These are phyloP conservation scores for Nomada ruficornis DNA, from an alignment of 2,888 invertebrate genomes.

Conservation along the genomic window DNA sequence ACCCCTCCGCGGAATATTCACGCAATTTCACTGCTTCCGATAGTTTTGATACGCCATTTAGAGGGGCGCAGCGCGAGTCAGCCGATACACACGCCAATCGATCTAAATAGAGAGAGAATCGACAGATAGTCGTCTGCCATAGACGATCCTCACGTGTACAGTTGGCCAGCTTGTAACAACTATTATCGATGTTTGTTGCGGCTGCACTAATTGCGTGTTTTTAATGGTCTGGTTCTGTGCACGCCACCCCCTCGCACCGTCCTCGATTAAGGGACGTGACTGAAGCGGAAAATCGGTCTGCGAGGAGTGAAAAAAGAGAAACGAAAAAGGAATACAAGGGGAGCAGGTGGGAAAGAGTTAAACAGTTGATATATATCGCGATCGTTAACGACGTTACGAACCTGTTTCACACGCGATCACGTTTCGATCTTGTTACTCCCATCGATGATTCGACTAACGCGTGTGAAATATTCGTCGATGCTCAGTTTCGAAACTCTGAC, in stretches of 20 bases:
- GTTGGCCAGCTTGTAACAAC: conserved; percentile 65
- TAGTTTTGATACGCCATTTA: conserved; percentile 48
- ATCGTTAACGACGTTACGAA: conserved; percentile 37
- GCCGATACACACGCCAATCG: conserved; percentile 8
- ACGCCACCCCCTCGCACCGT: conserved; percentile 69
- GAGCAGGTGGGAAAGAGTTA: conserved; percentile 5
- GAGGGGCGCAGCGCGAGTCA: not conserved
- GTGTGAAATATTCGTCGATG: not conserved
- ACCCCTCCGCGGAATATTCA: conserved; percentile 41
- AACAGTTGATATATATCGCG: conserved; percentile 21
- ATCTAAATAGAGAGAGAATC: not conserved
- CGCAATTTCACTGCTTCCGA: conserved; percentile 48
- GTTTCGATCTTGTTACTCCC: conserved; percentile 38
- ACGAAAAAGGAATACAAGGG: not conserved
- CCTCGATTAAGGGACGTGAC: conserved; percentile 71
- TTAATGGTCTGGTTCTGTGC: conserved; percentile 78
- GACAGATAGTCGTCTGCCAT: not conserved
- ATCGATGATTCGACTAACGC: conserved; percentile 36
- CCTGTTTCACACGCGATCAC: conserved; percentile 42
- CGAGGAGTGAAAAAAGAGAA: not conserved
- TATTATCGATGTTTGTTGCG: conserved; percentile 81
- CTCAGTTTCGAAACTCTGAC: no score
- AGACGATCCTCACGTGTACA: conserved; percentile 21
- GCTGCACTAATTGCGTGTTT: conserved; percentile 82
- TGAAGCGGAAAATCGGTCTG: conserved; percentile 52